Base-by-base conservation (phyloP, 64 coral and sea anemone genomes). In the Orbicella faveolata region DNA sequence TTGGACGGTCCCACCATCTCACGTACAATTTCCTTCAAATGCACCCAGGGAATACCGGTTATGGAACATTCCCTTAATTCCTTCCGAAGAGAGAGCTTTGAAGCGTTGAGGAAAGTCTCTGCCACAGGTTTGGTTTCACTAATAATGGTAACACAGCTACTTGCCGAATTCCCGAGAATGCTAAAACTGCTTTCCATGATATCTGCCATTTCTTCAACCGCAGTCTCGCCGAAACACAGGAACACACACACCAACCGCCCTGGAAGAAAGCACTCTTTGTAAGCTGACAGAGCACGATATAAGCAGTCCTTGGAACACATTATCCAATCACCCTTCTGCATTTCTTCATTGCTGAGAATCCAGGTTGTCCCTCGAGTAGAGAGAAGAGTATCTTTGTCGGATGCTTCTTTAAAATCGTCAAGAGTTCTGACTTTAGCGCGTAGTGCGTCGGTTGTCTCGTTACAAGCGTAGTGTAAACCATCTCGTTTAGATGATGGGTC, bases 341-440 rank as follows among this genome's bases (percentile, higher is more conserved):
- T 78, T 0, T 68, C 81, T 52, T 73, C 62, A 53, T 48, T 48
- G 41, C 78, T 75, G 72, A 87, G 13, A 54, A 92, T 86, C 90
- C 90, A 92, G 9, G 90, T 92, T 6, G 90, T 92, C 18, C 80
- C 90, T 78, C 72, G 53, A 19, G 36, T 92, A 34, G 62, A 92
- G 9, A 78, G n/a, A 2, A 33, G 2, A 7, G 39, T 75, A 69
- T 89, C 75, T 3, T 61, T 75, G 63, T 83, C 54, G 10, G 18
- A 14, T 63, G 51, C 25, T 4, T 92, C 81, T 54, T 87, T 92
- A 48, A 92, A 92, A 4, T 92, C 90, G 8, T 86, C 82, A 20
- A 92, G 81, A 6, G 59, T 76, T 34, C 64, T 87, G 30, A 87
- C 39, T 1, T 52, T 92, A 52, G 74, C 63, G 66, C 70, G 51